Conservation (phyloP, 2,888 invertebrate species). For the Scaptomyza cyrtandrae region DNA sequence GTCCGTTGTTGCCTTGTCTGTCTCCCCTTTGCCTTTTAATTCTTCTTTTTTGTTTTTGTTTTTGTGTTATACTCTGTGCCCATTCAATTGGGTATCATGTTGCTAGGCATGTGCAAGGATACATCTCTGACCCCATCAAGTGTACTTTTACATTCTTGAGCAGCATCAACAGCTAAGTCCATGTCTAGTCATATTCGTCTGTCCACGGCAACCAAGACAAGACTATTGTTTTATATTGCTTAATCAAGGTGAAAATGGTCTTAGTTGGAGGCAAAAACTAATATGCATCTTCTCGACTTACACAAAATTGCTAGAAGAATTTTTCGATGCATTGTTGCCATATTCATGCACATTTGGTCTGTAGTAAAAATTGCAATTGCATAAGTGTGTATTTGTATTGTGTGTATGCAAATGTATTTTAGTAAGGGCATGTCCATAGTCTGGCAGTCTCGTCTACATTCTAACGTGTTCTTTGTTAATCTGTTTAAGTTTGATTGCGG, state of each 20-base stretch:
- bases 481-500: constrained; percentile 74
- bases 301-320: not conserved
- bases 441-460: not conserved
- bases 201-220: not conserved
- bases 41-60: not conserved
- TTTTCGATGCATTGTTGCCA: not conserved
- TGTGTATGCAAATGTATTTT: too few relatives aligned
- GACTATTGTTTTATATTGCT: not conserved
- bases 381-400: too few relatives aligned
- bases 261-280: not conserved
- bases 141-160: constrained; percentile 5
- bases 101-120: not conserved
- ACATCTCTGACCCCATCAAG: too few relatives aligned
- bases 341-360: not conserved
- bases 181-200: not conserved
- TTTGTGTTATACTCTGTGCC: not conserved
- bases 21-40: not conserved
- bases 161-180: not conserved
- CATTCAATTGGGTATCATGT: not conserved
- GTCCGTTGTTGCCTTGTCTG: constrained; percentile 30
- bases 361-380: too few relatives aligned
- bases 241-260: not conserved
- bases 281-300: not conserved
- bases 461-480: constrained; percentile 49
- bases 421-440: not conserved